phyloP scores from a whole-genome alignment of 2,113 vertebrate genomes.

The Oryzias celebensis region DNA sequence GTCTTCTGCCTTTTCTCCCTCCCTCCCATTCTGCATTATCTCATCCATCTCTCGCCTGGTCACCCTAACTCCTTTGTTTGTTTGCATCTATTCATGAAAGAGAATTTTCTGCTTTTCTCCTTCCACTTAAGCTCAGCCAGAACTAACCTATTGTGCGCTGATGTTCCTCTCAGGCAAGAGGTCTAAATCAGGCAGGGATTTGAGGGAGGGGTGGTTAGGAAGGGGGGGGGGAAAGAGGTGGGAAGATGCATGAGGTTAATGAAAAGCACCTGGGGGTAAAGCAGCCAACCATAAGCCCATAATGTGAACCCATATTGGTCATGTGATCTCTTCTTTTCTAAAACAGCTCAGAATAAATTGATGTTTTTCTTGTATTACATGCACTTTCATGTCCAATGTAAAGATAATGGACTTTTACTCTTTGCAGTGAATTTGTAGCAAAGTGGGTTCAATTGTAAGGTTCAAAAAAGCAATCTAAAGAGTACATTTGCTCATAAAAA shows the following conservation, averaged over 20 bases:
- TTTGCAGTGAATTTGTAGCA: no score
- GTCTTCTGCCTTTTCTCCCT: constrained; percentile 48
- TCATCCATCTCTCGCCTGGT: constrained; percentile 5
- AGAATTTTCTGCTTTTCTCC: constrained; percentile 74
- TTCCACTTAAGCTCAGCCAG: constrained; percentile 73
- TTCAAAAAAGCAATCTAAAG: no score
- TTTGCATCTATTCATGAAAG: constrained; percentile 72
- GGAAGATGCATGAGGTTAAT: constrained; percentile 13
- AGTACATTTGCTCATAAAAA: no score
- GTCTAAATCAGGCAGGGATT: constrained; percentile 66
- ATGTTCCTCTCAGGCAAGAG: constrained; percentile 68
- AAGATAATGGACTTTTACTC: not conserved
- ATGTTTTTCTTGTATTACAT: constrained; percentile 2
- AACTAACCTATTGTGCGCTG: constrained; percentile 65
- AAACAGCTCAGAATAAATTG: constrained; percentile 4
- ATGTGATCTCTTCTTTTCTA: constrained; percentile 32
- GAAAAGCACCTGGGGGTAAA: constrained; percentile 24
- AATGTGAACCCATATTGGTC: constrained; percentile 27
- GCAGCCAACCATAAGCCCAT: constrained; percentile 27
- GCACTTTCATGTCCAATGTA: not conserved
- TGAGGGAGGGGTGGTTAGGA: constrained; percentile 17
- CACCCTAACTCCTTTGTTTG: constrained; percentile 41
- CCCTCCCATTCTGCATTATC: constrained; percentile 16
- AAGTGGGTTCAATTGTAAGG: no score
- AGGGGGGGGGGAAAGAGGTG: constrained; percentile 1